Conservation (phyloP, 2,888 invertebrate species). For the Syrphus vitripennis region DNA sequence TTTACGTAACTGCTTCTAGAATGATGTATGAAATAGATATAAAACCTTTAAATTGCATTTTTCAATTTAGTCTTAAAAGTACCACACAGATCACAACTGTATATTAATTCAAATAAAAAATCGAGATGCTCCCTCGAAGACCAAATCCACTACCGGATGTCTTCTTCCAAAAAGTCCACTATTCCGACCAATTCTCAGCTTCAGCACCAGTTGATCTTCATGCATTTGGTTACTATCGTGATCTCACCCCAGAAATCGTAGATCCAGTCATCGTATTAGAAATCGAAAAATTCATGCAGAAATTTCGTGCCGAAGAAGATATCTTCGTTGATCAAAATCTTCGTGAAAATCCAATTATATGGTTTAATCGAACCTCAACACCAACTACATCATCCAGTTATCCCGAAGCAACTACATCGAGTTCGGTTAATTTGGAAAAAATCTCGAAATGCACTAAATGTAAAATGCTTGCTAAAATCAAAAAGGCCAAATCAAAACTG, state of each 20-base stretch:
- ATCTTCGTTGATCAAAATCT: slow-evolving; percentile 77
- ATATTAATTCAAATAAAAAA: background rate
- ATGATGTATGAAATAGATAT: background rate
- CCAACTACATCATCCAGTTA: background rate
- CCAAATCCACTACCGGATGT: background rate
- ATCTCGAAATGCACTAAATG: slow-evolving; percentile 77
- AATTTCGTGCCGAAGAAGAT: slow-evolving; percentile 75
- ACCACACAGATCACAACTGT: background rate
- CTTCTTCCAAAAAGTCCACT: background rate
- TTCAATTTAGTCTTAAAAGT: background rate
- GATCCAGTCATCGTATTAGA: slow-evolving; percentile 75
- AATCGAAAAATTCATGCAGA: slow-evolving; percentile 74
- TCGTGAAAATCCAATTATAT: slow-evolving; percentile 76
- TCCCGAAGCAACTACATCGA: slow-evolving; percentile 7
- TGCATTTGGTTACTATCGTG: background rate
- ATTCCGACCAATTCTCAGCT: background rate
- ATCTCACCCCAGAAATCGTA: slow-evolving; percentile 48
- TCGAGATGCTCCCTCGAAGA: background rate
- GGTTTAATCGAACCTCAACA: slow-evolving; percentile 73
- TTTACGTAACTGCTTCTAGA: background rate
- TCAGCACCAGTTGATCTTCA: slow-evolving; percentile 6
- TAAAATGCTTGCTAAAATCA: slow-evolving; percentile 78
- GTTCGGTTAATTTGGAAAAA: slow-evolving; percentile 76
- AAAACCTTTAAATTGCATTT: background rate
- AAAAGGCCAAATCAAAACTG: slow-evolving; percentile 76